These are phyloP conservation scores for Pyrocephalus nanus DNA, from an alignment of 2,797 vertebrate genomes.

Conservation along the genomic window DNA sequence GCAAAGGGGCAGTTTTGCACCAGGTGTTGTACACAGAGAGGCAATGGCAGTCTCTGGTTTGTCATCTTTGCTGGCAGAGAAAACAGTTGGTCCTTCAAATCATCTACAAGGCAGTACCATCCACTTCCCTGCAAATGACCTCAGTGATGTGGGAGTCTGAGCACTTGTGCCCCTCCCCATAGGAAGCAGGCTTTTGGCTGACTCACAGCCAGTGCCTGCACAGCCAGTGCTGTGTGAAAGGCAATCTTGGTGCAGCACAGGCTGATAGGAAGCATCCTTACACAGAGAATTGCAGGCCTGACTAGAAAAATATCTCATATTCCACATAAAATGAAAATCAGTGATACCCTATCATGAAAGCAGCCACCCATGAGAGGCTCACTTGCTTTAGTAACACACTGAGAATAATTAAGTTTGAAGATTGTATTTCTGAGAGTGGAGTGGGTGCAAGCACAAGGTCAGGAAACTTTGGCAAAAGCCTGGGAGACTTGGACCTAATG, in stretches of 20 bases:
- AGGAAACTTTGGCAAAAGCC: not conserved
- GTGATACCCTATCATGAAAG: not conserved
- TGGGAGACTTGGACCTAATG: not conserved
- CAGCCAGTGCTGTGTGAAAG: not conserved
- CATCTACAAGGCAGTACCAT: not conserved
- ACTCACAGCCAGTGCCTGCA: not conserved
- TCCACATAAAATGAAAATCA: conserved; percentile 36
- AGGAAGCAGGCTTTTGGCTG: not conserved
- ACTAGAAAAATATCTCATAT: conserved; percentile 1
- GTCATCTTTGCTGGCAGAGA: not conserved
- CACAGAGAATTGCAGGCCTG: not conserved
- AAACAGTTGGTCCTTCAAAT: not conserved
- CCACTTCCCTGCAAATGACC: not conserved
- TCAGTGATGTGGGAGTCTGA: not conserved
- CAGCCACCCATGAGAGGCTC: conserved; percentile 16
- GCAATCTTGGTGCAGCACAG: not conserved
- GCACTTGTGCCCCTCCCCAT: not conserved
- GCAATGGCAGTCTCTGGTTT: not conserved
- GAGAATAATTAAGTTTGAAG: conserved; percentile 40
- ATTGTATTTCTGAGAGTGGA: not conserved
- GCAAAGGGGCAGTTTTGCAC: not conserved
- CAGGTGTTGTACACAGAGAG: not conserved
- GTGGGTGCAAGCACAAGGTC: not conserved
- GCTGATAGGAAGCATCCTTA: not conserved
- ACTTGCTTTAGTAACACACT: not conserved